Evolutionary conservation across 2,888 invertebrate genomes (phyloP), one percentile per base, ranked within the genome.

Genomic region (Minunthozetes semirufus): DNA sequence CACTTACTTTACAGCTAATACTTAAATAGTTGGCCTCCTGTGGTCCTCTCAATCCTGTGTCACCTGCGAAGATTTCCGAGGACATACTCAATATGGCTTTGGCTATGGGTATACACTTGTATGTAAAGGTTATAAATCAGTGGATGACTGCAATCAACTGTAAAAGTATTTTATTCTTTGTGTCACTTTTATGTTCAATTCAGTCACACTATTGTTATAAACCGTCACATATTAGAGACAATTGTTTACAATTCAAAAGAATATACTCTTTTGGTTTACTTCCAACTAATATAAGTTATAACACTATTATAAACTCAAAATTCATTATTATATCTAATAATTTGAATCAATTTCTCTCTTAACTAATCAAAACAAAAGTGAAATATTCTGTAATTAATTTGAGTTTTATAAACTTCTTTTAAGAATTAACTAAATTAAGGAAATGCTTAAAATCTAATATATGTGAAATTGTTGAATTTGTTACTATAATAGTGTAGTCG

Each of bases 141-240:
- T 19, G 59, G 59, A 59, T 59, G 59, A 59, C 59, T 59, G 59
- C 59, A 59, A 59, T 59, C 59, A 59, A 59, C 59, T 59, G 59
- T 59, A 59, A 59, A 59, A 59, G 59, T 59, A 22, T 59, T 59
- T 59, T 59, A 25, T 59, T 11, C 19, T 59, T 59, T 59, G 19
- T 59, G 59, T 59, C 19, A 15, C 59, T 59, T 59, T 59, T 59
- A 59, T 59, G 59, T 25, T 59, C 33, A 33, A 33, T 33, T 33
- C 33, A 33, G 33, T 33, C 33, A 59, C 17, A 59, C 59, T 59
- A 59, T 59, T 59, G 59, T 59, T 59, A 59, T 59, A 59, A 59
- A 59, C 25, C 17, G 59, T 59, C 13, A 22, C 59, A 59, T 25
- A 59, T 59, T 59, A 25, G 17, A 13, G 19, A 17, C 11, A 59